Evolutionary conservation across 2,797 vertebrate genomes (phyloP).

Genomic region (Phrynocephalus guinanensis): DNA sequence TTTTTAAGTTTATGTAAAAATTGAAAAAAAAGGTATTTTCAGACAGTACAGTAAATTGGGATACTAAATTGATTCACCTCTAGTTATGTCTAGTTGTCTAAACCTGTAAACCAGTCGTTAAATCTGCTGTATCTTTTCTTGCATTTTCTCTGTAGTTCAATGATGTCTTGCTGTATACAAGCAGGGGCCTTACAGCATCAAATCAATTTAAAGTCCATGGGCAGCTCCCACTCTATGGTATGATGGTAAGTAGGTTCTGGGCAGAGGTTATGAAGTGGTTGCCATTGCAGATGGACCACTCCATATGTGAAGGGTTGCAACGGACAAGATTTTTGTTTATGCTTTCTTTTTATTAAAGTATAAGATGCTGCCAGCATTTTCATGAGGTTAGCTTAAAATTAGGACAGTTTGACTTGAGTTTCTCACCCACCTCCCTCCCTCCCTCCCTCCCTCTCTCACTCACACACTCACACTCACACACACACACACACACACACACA

Average conservation of each 20-base stretch:
- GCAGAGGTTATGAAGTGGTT: neutral
- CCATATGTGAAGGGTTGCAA: neutral
- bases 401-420: neutral
- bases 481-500: too few relatives aligned
- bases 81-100: neutral
- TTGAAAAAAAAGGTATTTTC: neutral
- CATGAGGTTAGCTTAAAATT: neutral
- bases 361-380: neutral
- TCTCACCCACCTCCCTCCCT: neutral
- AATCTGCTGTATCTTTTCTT: conserved; percentile 34
- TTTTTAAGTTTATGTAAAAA: neutral
- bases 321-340: neutral
- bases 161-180: conserved; percentile 93
- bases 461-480: too few relatives aligned
- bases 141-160: conserved; percentile 85
- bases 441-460: too few relatives aligned
- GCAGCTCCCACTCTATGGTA: conserved; percentile 90
- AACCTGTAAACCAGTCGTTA: neutral
- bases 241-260: conserved; percentile 88
- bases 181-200: conserved; percentile 90
- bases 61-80: neutral
- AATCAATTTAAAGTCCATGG: conserved; percentile 98
- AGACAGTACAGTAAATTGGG: neutral
- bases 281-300: neutral
- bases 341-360: neutral